phyloP scores from a whole-genome alignment of 2,888 invertebrate genomes.

The Entomobrya proxima region DNA sequence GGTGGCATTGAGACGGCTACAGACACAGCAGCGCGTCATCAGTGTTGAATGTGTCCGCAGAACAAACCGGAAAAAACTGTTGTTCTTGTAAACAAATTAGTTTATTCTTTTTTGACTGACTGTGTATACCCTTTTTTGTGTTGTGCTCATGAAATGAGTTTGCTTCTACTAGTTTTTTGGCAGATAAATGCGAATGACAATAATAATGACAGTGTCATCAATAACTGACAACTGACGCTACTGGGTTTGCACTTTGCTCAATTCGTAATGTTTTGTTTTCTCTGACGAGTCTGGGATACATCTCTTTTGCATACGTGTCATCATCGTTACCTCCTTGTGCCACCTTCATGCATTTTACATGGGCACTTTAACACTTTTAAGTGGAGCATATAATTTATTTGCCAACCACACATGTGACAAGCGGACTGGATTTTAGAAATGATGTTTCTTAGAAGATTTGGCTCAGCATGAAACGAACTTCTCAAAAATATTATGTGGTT shows the following conservation, averaged over 20 bases:
- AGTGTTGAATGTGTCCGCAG: background rate
- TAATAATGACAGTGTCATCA: conserved; percentile 34
- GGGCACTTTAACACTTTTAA: conserved; percentile 21
- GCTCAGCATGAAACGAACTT: background rate
- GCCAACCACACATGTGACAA: background rate
- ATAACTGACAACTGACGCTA: conserved; percentile 28
- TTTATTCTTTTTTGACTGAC: conserved; percentile 7
- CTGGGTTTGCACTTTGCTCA: background rate
- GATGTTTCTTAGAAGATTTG: background rate
- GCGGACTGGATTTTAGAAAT: background rate
- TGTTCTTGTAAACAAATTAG: conserved; percentile 48
- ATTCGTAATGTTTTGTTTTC: background rate
- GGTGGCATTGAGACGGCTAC: background rate
- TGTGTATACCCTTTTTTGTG: background rate
- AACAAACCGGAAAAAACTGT: background rate
- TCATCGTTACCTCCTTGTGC: no score
- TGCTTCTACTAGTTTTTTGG: background rate
- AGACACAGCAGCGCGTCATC: background rate
- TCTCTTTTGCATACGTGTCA: background rate
- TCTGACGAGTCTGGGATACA: no score
- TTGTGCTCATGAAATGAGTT: background rate
- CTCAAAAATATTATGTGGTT: no score
- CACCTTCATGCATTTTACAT: background rate
- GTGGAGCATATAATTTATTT: conserved; percentile 22
- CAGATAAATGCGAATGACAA: conserved; percentile 11